Base-by-base conservation (phyloP, 2,797 vertebrate species). In the Hoplostethus atlanticus region DNA sequence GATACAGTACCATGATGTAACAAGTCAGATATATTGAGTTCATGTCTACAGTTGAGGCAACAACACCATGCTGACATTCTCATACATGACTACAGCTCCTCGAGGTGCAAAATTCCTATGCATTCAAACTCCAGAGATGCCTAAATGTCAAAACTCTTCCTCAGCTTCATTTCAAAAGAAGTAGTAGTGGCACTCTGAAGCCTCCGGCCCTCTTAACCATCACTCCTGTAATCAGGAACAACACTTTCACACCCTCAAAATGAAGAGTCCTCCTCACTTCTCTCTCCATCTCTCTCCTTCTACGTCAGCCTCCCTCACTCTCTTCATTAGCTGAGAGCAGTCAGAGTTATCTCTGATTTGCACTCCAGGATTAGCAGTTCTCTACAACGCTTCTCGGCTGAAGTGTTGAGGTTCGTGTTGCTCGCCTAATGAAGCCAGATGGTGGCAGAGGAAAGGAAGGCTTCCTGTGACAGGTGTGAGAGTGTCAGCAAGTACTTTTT, bases 341-440 rank as follows among this genome's bases (percentile, higher is more conserved):
- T 13, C 64, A 86, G 81, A 36, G 46, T 74, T 65, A 80, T 69
- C 67, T 73, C 73, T 84, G 90, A 88, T 89, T 91, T 78, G 74
- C 84, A 85, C 86, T 91, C 64, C 42, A 87, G 73, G 87, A 89
- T 80, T 80, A 84, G 83, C 42, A 63, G 54, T 56, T 68, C 72
- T 84, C 79, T 81, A 67, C 58, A 77, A 62, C 64, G 78, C 71
- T 57, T 75, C 65, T 75, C 70, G 42, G 76, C 73, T 73, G 28
- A 77, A 76, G 83, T 79, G 79, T 66, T 57, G 53, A 69, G 64
- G 76, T 62, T 61, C 42, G 56, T 76, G 72, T 77, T 73, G 64
- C 59, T 77, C 67, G 56, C 44, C 82, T 79, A 70, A 77, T 40
- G 62, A 75, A 34, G 28, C n/a, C 63, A 17, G 40, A 17, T 16